Base-by-base conservation (phyloP, 2,113 vertebrate species). In the Axis porcinus region DNA sequence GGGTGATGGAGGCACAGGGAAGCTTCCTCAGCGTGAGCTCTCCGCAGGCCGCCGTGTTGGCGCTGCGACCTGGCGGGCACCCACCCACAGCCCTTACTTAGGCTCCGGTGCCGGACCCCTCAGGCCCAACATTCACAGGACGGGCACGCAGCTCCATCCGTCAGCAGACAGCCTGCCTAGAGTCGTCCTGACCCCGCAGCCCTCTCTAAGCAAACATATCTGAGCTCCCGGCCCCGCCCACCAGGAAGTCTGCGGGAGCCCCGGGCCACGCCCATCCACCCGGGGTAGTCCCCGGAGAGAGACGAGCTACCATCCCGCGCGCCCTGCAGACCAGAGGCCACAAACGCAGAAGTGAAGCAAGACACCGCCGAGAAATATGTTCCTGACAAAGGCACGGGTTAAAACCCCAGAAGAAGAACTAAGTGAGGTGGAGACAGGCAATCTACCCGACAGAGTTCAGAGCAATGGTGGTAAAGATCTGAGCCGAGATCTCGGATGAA, bases 201-300 rank as follows among this genome's bases (percentile, higher is more conserved):
- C 28, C 2, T 11, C 28, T 19, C 76, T 33, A 3, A 19, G 33
- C 28, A 50, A 33, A 33, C 28, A 0, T 1, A 2, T 1, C 28
- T 8, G 28, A 6, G 4, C 1, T 2, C 45, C 9, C 4, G 2
- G 78, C 78, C 7, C 4, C 27, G 45, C 76, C 76, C 78, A 21
- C 78, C 7, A 9, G 27, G 43, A 30, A 47, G 15, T 9, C 43
- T 10, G 45, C 76, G 3, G 27, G 9, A 21, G 45, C 28, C 78
- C 45, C 78, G 28, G 78, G 1, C 28, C 78, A 81, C 9, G 28
- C 45, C 45, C 16, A 3, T 0, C 28, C 76, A 17, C 28, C 16
- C 2, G 1, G 78, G 9, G 16, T 0, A 3, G 45, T 2, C 16
- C 1, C 9, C 28, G 17, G 78, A 3, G 78, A 15, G 9, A 1